phyloP scores from a whole-genome alignment of 2,888 invertebrate species.

The Apotomis turbidana region DNA sequence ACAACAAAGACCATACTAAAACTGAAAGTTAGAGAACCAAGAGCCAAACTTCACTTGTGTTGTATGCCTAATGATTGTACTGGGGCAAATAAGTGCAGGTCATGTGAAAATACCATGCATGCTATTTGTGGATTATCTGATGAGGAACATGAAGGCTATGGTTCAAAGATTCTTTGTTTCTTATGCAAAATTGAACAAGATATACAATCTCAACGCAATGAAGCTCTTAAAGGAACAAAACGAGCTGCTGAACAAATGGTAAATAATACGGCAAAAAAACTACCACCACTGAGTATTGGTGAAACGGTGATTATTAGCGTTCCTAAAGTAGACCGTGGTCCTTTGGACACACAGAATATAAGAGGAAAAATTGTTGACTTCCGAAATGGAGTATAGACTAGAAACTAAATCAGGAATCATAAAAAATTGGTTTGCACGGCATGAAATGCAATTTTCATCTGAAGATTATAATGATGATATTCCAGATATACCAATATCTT shows the following conservation, averaged over 20 bases:
- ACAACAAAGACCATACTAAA: background rate
- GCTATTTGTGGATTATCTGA: slow-evolving; percentile 8
- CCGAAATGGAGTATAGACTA: slow-evolving; percentile 31
- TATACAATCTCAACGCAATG: slow-evolving; percentile 23
- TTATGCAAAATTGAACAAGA: slow-evolving; percentile 34
- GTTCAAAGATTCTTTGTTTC: slow-evolving; percentile 33
- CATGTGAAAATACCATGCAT: slow-evolving; percentile 6
- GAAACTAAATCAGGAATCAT: slow-evolving; percentile 26
- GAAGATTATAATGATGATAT: background rate
- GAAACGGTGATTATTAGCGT: background rate
- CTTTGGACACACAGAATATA: slow-evolving; percentile 28
- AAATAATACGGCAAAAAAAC: slow-evolving; percentile 34
- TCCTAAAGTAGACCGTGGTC: slow-evolving; percentile 26
- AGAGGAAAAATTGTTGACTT: slow-evolving; percentile 29
- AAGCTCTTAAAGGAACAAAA: slow-evolving; percentile 34
- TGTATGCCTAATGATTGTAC: background rate
- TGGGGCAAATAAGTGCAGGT: background rate
- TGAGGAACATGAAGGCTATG: background rate
- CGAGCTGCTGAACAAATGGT: slow-evolving; percentile 40
- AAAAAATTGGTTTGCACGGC: slow-evolving; percentile 14
- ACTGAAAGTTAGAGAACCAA: background rate
- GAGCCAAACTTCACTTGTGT: background rate
- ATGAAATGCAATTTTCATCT: background rate
- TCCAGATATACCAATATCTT: slow-evolving; percentile 1
- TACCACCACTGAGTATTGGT: slow-evolving; percentile 38